Evolutionary conservation across 2,797 vertebrate species (phyloP).

Genomic region (Rhinoraja longicauda): DNA sequence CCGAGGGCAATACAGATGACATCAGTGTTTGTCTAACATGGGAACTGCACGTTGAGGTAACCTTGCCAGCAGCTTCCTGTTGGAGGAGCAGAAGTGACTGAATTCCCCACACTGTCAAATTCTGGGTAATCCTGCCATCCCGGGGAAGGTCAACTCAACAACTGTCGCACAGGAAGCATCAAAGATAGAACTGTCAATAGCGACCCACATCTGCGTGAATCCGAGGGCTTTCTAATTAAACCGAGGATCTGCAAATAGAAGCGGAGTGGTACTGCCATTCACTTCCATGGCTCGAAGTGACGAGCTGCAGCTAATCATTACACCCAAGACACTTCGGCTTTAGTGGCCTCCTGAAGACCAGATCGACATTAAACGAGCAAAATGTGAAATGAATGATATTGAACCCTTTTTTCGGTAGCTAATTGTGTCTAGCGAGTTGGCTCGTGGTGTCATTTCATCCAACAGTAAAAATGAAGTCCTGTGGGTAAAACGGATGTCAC

Average conservation of each 20-base stretch:
- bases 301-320: constrained; percentile 60
- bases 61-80: constrained; percentile 48
- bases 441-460: constrained; percentile 8
- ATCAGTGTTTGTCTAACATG: constrained; percentile 47
- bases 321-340: constrained; percentile 59
- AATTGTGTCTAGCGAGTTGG: constrained; percentile 20
- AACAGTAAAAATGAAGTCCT: constrained; percentile 30
- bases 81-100: constrained; percentile 46
- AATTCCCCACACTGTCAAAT: constrained; percentile 50
- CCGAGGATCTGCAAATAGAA: constrained; percentile 66
- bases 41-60: constrained; percentile 44
- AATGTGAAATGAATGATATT: constrained; percentile 33
- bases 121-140: constrained; percentile 53
- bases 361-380: constrained; percentile 28
- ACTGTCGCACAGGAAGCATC: constrained; percentile 58
- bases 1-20: constrained; percentile 47
- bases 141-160: constrained; percentile 54
- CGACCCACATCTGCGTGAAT: constrained; percentile 60
- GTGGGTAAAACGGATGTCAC: constrained; percentile 21
- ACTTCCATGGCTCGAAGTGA: constrained; percentile 57
- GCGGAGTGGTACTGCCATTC: constrained; percentile 54
- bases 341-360: constrained; percentile 25
- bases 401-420: constrained; percentile 10
- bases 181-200: constrained; percentile 61
- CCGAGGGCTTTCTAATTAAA: constrained; percentile 70